These are phyloP conservation scores for Serranus cabrilla DNA, from an alignment of 2,797 vertebrate species.

Conservation along the genomic window DNA sequence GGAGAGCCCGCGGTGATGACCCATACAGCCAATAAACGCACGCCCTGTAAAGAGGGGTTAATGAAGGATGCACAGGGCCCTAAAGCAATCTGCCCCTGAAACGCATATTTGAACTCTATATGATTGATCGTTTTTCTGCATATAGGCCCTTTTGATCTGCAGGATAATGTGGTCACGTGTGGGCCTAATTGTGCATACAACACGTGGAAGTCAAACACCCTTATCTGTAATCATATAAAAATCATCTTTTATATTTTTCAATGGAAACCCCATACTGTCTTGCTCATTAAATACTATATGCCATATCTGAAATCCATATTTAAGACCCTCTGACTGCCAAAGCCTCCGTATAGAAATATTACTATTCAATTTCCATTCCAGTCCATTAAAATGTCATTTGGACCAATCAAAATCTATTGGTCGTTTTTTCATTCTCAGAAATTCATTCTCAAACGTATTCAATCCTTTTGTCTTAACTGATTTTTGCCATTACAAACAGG, in stretches of 20 bases:
- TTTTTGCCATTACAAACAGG: constrained; percentile 2
- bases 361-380: constrained; percentile 7
- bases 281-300: constrained; percentile 26
- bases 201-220: background rate
- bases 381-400: constrained; percentile 40
- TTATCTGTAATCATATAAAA: constrained; percentile 4
- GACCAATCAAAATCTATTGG: constrained; percentile 20
- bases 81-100: constrained; percentile 4
- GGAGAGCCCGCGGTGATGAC: constrained; percentile 44
- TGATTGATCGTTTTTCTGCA: constrained; percentile 6
- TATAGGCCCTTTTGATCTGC: background rate
- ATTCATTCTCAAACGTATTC: constrained; percentile 8
- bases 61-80: constrained; percentile 58
- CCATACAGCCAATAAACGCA: constrained; percentile 54
- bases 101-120: background rate
- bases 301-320: constrained; percentile 35
- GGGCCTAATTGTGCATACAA: constrained; percentile 37
- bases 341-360: constrained; percentile 4
- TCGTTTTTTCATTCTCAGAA: constrained; percentile 26
- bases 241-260: constrained; percentile 1
- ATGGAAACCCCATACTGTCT: background rate
- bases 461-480: constrained; percentile 17
- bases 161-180: background rate
- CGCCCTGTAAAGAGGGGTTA: constrained; percentile 51
- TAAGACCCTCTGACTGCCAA: background rate